Percentiles rank a stretch among this genome's conserved stretches.
phyloP scores from a whole-genome alignment of 2,888 invertebrate genomes.

The Leistus spinibarbis region DNA sequence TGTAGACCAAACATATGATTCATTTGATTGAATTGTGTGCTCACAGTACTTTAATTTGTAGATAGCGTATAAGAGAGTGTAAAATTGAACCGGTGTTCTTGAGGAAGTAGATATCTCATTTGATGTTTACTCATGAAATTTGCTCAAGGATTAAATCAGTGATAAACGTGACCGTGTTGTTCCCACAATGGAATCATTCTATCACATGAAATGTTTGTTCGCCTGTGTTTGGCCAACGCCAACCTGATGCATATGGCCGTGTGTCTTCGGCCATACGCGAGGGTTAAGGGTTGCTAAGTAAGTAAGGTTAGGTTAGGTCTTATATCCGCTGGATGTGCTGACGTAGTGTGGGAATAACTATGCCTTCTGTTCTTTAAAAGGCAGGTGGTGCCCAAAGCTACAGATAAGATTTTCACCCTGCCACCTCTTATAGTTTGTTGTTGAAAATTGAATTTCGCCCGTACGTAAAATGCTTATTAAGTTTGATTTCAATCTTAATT shows the following conservation, averaged over 20 bases:
- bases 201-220: not conserved
- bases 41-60: no score
- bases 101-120: not conserved
- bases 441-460: not conserved
- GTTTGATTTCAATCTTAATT: no score
- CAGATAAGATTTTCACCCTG: not conserved
- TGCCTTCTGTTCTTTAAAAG: not conserved
- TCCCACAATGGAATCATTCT: not conserved
- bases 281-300: not conserved
- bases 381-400: not conserved
- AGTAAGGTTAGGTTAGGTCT: no score
- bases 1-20: no score
- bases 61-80: not conserved
- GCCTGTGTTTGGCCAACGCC: not conserved
- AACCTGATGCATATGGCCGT: no score
- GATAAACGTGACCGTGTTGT: not conserved
- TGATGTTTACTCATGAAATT: not conserved
- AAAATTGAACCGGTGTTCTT: not conserved
- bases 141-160: not conserved
- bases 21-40: no score
- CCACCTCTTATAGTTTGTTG: no score
- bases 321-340: not conserved
- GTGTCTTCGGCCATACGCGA: not conserved
- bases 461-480: not conserved
- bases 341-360: not conserved